Base-by-base conservation (phyloP, 2,113 vertebrate species). In the Rhineura floridana region DNA sequence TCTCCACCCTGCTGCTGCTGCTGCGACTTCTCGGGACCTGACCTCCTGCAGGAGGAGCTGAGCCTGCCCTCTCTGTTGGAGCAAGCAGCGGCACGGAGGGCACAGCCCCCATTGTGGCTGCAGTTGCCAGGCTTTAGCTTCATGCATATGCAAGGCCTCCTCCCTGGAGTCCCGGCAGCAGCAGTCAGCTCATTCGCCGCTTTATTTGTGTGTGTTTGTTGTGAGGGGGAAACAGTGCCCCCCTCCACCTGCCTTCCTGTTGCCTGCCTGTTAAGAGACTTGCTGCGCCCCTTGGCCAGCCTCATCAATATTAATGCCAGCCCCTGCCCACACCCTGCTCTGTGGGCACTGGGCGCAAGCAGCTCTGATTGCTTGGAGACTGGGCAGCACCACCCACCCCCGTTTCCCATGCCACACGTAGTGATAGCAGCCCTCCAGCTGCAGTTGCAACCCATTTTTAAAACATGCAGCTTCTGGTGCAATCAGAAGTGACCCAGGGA, bases 251-350 rank as follows among this genome's bases (percentile, higher is more conserved):
- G 90, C 87, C 84, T 87, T 94, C 91, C 93, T 91, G 91, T 88
- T 55, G 89, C 87, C 93, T 87, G 87, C 91, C 55, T 73, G 91
- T 95, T 78, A 91, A 91, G 93, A 92, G 88, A 93, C 96, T 95
- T 95, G 95, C 93, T 96, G 94, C 88, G 91, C 90, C 92, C 94
- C 92, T 81, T 88, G 87, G 92, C 91, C 89, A 91, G 96, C 94
- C 1, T 0, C 93, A 95, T 96, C 93, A 96, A 96, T 96, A 96
- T 95, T 96, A 95, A 97, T 95, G 95, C 93, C 92, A 93, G 94
- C 93, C 95, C 90, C 88, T 21, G 55, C 55, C 4, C 55, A 55
- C 94, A 94, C 95, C 93, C 92, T 81, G 91, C 87, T 94, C 79
- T 92, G 92, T 95, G 96, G 96, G 92, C 90, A 92, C 28, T 91